A percentile compares a stretch with the other conserved stretches of the same genome.
phyloP scores from a whole-genome alignment of 2,113 vertebrate species.

The Calonectris borealis region DNA sequence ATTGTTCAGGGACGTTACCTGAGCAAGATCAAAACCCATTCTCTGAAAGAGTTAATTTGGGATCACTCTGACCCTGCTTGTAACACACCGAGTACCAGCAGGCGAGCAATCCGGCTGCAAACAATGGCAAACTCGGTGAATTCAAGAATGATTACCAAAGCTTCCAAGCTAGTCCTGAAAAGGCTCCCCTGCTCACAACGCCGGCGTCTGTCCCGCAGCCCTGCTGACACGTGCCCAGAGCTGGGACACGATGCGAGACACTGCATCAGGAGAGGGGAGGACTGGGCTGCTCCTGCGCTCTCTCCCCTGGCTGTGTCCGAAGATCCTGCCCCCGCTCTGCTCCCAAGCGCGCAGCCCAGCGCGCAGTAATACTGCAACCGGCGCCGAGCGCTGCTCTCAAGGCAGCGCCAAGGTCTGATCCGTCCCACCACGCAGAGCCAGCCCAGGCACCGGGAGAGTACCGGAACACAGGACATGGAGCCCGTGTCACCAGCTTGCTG shows the following conservation, averaged over 20 bases:
- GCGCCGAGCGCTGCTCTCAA: neutral
- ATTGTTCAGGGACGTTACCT: neutral
- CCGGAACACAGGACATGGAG: neutral
- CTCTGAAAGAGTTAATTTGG: neutral
- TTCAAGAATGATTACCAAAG: neutral
- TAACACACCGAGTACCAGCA: neutral
- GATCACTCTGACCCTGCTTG: neutral
- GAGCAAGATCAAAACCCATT: neutral
- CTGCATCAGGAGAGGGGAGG: neutral
- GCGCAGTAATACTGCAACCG: rapidly evolving
- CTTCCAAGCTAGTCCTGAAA: neutral
- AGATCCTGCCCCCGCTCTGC: neutral
- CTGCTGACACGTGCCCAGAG: neutral
- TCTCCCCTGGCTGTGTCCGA: neutral
- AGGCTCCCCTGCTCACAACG: neutral
- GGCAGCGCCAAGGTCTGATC: neutral
- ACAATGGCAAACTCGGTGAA: neutral
- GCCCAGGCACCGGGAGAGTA: neutral
- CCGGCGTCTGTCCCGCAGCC: neutral
- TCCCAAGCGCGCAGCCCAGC: neutral
- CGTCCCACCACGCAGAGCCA: neutral
- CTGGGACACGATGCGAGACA: neutral
- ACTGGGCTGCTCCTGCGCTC: neutral
- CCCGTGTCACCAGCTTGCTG: neutral
- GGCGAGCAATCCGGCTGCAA: neutral